Evolutionary conservation across 2,113 vertebrate species (phyloP), one percentile per base, ranked within the genome.

Genomic region (Turnix velox): DNA sequence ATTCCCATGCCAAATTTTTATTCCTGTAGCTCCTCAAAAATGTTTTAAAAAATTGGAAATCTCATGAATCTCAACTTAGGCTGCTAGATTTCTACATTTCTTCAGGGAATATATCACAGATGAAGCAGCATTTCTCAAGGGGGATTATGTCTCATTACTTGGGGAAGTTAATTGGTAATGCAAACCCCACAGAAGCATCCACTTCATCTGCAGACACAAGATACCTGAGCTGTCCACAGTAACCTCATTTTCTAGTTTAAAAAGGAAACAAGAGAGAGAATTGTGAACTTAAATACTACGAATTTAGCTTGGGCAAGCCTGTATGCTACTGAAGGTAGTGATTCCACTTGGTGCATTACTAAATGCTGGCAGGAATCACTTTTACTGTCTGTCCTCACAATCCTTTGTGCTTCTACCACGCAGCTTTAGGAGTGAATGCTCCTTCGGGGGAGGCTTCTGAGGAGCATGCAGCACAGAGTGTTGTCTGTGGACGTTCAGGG

Each of bases 91-190:
- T 90, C 69, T 59, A 7, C 2, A 1, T 82, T 87, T 93, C 94
- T 63, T 6, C 40, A 40, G 94, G 80, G 87, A 90, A 13, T 76
- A 28, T 72, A 69, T 86, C 43, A 37, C 87, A 88, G 72, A 86
- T 84, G 57, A 94, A 88, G 45, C 72, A 66, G 48, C 28, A 9
- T 42, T 91, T 88, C 89, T 88, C 68, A 61, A 11, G 61, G 69
- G 91, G 45, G 71, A 81, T 94, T 88, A 67, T 12, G 67, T 45
- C 52, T 96, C 67, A 89, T 96, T 97, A 93, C 75, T 61, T 84
- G 87, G 39, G 45, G 74, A 86, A 72, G 65, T 78, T 97, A 96
- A 96, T 96, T 96, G 91, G 93, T 80, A 90, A 39, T 84, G 69
- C 65, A 93, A 85, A 78, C 57, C 75, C 31, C 72, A 63, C 31